Evolutionary conservation across 2,797 vertebrate genomes (phyloP), one percentile per base, ranked within the genome.

Genomic region (Ctenochaetus hawaiiensis): DNA sequence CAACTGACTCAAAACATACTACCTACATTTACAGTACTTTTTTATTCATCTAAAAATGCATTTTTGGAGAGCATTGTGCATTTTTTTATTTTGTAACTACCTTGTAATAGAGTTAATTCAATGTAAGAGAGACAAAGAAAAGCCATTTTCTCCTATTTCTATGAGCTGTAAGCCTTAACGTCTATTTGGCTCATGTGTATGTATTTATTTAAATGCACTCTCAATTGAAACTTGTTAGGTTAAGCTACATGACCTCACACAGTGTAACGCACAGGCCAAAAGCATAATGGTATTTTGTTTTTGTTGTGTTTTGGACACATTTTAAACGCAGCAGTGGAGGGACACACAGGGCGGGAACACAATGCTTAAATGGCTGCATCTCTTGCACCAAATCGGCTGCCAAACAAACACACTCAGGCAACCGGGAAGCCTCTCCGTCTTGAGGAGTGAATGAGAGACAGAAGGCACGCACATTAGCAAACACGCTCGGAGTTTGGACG

Each of bases 121-220:
- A 86, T 64, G 45, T 16, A 18, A 76, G 34, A 39, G 34, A 39
- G 39, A 56, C 41, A 49, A 17, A 58, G 30, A 60, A 23, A 63
- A 16, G 59, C 11, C 59, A 45, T 82, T 80, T 81, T 67, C 65
- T 70, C 45, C 57, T 37, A 61, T 67, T 66, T 84, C 51, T 63
- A 72, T 41, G 37, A 82, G 58, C 82, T 64, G 48, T 68, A 77
- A 67, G 60, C 64, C 74, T 60, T 51, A 30, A 62, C 68, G 75
- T 68, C 48, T 20, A 67, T 68, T 61, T 30, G 47, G 17, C 56
- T 89, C 70, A 87, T 88, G 69, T 70, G 49, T 74, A 89, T 83
- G 82, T 34, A 89, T 84, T 86, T 84, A 87, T 91, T 87, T 63
- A 83, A 89, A 89, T 78, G 47, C 72, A 34, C 72, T 60, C 70